Conservation (phyloP, 2,797 vertebrate genomes). For the Delichon dasypus region DNA sequence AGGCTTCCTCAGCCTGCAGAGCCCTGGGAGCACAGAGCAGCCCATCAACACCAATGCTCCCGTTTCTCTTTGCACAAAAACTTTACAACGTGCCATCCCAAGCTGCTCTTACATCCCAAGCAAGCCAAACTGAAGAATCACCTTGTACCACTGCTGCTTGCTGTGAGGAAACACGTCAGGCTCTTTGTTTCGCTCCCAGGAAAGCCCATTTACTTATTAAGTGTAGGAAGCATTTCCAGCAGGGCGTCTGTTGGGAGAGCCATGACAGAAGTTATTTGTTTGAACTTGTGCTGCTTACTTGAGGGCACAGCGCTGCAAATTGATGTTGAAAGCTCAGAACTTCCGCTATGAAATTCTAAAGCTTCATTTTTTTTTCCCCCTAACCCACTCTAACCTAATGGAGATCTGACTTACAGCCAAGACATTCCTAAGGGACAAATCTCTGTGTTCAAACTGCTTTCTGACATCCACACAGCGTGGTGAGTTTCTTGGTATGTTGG, state of each 20-base stretch:
- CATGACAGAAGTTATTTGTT: not conserved
- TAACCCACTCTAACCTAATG: not conserved
- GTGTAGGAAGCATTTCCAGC: slow-evolving; percentile 25
- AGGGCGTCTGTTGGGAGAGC: not conserved
- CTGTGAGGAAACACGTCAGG: not conserved
- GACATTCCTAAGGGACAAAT: not conserved
- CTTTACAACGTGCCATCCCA: not conserved
- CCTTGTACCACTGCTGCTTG: not conserved
- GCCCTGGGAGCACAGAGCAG: not conserved
- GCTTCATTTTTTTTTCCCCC: not conserved
- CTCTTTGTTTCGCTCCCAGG: not conserved
- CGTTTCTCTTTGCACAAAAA: not conserved
- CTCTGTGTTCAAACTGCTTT: not conserved
- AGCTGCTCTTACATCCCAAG: not conserved
- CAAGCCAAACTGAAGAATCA: not conserved
- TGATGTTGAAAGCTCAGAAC: not conserved
- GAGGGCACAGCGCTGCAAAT: not conserved
- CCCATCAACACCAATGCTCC: not conserved
- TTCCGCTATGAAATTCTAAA: not conserved
- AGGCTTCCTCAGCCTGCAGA: not conserved
- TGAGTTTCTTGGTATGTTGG: not conserved
- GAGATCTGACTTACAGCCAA: not conserved
- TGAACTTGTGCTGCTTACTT: not conserved
- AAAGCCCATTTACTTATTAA: slow-evolving; percentile 22
- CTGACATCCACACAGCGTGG: not conserved